These are phyloP conservation scores for Drosophila ohnishii DNA, from an alignment of 1,140 invertebrate species.

Conservation along the genomic window DNA sequence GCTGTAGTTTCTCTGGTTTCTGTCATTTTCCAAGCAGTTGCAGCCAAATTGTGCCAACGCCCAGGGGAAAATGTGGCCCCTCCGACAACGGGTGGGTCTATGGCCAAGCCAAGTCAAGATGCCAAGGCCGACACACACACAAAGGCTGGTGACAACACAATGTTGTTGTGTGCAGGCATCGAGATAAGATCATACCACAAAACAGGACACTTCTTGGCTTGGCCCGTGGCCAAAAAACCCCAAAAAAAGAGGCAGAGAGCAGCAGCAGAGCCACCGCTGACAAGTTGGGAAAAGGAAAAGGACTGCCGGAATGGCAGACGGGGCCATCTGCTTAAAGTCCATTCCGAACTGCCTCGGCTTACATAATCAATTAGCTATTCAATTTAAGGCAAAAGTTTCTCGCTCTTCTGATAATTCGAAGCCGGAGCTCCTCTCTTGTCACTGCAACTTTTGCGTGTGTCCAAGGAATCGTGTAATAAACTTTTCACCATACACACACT, in stretches of 20 bases:
- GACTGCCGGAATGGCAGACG: slow-evolving; percentile 21
- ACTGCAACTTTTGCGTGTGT: slow-evolving; percentile 62
- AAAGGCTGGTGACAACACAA: slow-evolving; percentile 63
- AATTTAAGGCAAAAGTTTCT: slow-evolving; percentile 59
- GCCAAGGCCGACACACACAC: slow-evolving; percentile 49
- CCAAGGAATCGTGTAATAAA: slow-evolving; percentile 59
- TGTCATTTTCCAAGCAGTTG: slow-evolving; percentile 70
- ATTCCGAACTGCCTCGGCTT: slow-evolving; percentile 43
- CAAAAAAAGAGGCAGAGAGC: not conserved
- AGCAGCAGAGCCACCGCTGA: slow-evolving; percentile 32
- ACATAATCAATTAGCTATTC: slow-evolving; percentile 74
- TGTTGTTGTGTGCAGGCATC: slow-evolving; percentile 65
- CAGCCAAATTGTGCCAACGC: slow-evolving; percentile 66
- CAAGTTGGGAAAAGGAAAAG: slow-evolving; percentile 34
- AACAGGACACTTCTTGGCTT: slow-evolving; percentile 69
- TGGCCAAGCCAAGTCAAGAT: slow-evolving; percentile 62
- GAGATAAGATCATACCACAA: slow-evolving; percentile 70
- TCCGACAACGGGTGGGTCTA: slow-evolving; percentile 15
- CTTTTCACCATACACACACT: slow-evolving; percentile 51
- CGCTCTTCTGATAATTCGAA: slow-evolving; percentile 37
- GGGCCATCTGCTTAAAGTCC: slow-evolving; percentile 59
- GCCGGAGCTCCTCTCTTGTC: slow-evolving; percentile 24
- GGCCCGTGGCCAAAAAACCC: slow-evolving; percentile 50
- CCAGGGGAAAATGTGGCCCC: slow-evolving; percentile 31
- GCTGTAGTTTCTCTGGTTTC: slow-evolving; percentile 52